Conservation (phyloP, 1,140 invertebrate genomes). For the Spodoptera frugiperda region DNA sequence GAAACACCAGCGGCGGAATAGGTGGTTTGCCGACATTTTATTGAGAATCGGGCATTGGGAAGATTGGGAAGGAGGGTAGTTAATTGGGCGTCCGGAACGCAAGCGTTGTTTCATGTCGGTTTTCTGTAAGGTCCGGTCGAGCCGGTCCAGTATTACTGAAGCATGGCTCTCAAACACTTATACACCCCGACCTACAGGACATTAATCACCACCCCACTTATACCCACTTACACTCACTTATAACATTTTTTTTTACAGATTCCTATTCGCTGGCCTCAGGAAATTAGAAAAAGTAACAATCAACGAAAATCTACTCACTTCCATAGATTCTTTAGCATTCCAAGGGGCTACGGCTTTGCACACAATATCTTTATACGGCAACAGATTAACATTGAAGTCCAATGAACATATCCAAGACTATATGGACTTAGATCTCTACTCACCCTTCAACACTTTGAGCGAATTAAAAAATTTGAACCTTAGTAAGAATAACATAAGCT, state of each 20-base stretch:
- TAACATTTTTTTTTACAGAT: conserved; percentile 45
- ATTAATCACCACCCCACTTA: no score
- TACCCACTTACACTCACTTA: background rate
- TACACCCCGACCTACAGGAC: no score
- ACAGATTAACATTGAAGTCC: background rate
- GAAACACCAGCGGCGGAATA: no score
- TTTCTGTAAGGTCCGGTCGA: no score
- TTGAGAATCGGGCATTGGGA: no score
- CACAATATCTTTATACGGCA: background rate
- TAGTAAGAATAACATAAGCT: conserved; percentile 55
- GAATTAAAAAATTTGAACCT: conserved; percentile 56
- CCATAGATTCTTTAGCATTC: conserved; percentile 53
- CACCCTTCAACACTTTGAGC: conserved; percentile 48
- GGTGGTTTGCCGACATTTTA: no score
- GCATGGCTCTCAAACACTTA: no score
- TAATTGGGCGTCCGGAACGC: no score
- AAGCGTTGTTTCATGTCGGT: no score
- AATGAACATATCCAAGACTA: conserved; percentile 24
- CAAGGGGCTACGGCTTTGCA: conserved; percentile 24
- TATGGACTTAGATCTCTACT: conserved; percentile 20
- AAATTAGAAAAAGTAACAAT: conserved; percentile 47
- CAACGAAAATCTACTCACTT: conserved; percentile 54
- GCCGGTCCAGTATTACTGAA: no score
- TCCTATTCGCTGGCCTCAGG: conserved; percentile 53
- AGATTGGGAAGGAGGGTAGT: no score